These are phyloP conservation scores for Diplodus puntazzo DNA, from an alignment of 2,797 vertebrate genomes.

Conservation along the genomic window DNA sequence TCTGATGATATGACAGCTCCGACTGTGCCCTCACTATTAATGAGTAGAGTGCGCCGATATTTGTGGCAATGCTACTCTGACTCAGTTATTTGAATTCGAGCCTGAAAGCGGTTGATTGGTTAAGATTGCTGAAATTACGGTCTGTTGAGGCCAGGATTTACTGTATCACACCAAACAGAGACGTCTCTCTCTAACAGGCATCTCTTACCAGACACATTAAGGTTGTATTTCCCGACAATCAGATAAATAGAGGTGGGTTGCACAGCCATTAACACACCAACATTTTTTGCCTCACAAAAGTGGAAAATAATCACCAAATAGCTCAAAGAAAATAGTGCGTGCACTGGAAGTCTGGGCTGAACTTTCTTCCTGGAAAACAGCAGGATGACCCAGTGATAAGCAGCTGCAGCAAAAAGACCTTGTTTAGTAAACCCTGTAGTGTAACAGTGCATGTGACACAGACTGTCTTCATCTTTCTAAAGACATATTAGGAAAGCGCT, in stretches of 20 bases:
- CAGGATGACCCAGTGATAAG: slow-evolving; percentile 50
- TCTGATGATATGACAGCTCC: slow-evolving; percentile 43
- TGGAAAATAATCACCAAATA: slow-evolving; percentile 46
- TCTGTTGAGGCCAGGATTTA: not conserved
- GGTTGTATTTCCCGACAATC: slow-evolving; percentile 48
- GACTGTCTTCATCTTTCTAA: slow-evolving; percentile 56
- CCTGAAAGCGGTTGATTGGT: not conserved
- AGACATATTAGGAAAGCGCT: slow-evolving; percentile 57
- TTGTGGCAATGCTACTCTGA: not conserved
- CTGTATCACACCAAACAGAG: slow-evolving; percentile 1
- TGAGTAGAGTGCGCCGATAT: slow-evolving; percentile 4
- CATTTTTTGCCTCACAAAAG: slow-evolving; percentile 36
- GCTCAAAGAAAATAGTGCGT: slow-evolving; percentile 40
- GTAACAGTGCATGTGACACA: slow-evolving; percentile 67
- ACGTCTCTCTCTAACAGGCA: slow-evolving; percentile 13
- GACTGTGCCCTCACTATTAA: slow-evolving; percentile 17
- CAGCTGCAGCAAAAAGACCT: slow-evolving; percentile 37
- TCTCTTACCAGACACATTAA: slow-evolving; percentile 28
- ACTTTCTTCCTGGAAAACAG: slow-evolving; percentile 41
- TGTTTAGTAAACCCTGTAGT: slow-evolving; percentile 48
- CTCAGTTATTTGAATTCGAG: slow-evolving; percentile 7
- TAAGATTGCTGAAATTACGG: not conserved
- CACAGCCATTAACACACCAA: slow-evolving; percentile 1
- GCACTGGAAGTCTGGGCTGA: slow-evolving; percentile 19
- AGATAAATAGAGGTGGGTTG: slow-evolving; percentile 37